Conservation (phyloP, 2,888 invertebrate species). For the Halictus ligatus region DNA sequence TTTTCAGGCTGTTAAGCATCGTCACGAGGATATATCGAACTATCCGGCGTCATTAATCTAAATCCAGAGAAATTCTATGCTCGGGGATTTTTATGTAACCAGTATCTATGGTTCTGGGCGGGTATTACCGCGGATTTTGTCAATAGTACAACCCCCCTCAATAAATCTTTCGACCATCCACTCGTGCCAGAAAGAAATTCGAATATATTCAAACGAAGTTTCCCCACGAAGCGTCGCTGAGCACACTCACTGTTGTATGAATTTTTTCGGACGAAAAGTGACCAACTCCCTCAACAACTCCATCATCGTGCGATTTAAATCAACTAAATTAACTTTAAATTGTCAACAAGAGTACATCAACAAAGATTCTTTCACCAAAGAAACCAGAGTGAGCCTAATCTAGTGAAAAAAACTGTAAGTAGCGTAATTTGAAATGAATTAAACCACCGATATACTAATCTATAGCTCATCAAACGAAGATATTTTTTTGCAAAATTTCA, state of each 20-base stretch:
- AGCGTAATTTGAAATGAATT: too few species aligned
- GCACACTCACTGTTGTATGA: constrained; percentile 18
- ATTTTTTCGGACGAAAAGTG: constrained; percentile 41
- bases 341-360: neutral
- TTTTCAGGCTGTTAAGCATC: constrained; percentile 7
- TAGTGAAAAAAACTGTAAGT: too few species aligned
- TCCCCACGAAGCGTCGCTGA: constrained; percentile 40
- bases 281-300: constrained; percentile 54
- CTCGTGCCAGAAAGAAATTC: constrained; percentile 58
- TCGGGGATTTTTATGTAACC: constrained; percentile 58
- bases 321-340: constrained; percentile 51
- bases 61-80: constrained; percentile 40
- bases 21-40: constrained; percentile 31
- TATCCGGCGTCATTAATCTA: constrained; percentile 49
- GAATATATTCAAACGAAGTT: constrained; percentile 67
- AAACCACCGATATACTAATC: too few species aligned
- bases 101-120: constrained; percentile 44
- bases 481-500: too few species aligned
- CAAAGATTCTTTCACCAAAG: too few species aligned
- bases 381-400: too few species aligned
- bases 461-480: too few species aligned
- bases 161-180: constrained; percentile 65
- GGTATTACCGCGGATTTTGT: constrained; percentile 65
- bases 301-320: constrained; percentile 65
- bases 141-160: constrained; percentile 59